Base-by-base conservation (phyloP, 2,888 invertebrate species). In the Ephialtes manifestator region DNA sequence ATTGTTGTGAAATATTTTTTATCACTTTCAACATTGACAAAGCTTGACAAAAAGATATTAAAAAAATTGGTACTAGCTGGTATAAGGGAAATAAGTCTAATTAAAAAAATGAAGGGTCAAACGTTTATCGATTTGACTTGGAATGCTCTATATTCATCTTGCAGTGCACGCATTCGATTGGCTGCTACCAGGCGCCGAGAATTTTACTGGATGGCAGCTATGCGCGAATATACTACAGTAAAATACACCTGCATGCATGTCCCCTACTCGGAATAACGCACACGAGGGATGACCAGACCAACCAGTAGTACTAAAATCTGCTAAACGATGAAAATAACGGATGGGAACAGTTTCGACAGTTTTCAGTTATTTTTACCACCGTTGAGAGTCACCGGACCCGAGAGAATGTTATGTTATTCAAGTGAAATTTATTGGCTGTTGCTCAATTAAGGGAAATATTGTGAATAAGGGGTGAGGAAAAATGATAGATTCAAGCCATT, bases 311-410 rank as follows among this genome's bases (percentile, higher is more conserved):
- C 91, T 92, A 90, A 93, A 93, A 93, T 92, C 91, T 89, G 91
- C 90, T 93, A 92, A 93, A 93, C 93, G 93, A 91, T 92, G 91
- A 92, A 93, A 93, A 93, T 93, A 93, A 93, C 91, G 90, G 91
- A 91, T 90, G 90, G 90, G 51, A 75, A 90, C 90, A 75, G 85
- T 71, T 85, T 91, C 88, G 91, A 92, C 90, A 91, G 91, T 93
- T 92, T 91, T 91, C 91, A 92, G 91, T 92, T 92, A 93, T 93
- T 93, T 92, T 92, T 89, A 89, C 89, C 87, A 75, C 63, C 60
- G 55, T 71, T 58, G 78, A 35, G 35, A 39, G 48, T 20, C 10
- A 28, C 48, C 20, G 28, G 28, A 48, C 46, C 24, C 51, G 24
- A 24, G 63, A 51, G 63, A 65, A 76, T 20, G 75, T 8, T 48